Base-by-base conservation (phyloP, 1,140 invertebrate species). In the Bilobella aurantiaca region DNA sequence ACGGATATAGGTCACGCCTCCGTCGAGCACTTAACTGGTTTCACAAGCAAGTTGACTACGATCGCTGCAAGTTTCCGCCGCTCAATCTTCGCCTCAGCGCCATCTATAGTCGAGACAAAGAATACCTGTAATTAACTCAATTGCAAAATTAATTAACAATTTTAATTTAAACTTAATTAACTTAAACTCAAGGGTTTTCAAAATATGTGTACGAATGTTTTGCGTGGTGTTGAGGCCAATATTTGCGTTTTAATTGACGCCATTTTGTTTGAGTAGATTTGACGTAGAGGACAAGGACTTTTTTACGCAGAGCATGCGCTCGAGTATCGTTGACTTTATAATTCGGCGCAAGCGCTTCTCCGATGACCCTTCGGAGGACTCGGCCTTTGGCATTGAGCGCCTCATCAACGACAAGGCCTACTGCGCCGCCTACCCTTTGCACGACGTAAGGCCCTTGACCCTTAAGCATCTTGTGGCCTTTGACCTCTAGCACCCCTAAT, bases 261-360 rank as follows among this genome's bases (percentile, higher is more conserved):
- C 5, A 5, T 5, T 66, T 58, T 56, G 25, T 12, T 69, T 57
- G 34, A 12, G 2, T 73, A 92, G 90, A 75, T 96, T 95, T 78
- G 89, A 94, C 75, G 83, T 88, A 23, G 79, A 85, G 57, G 81
- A 86, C 1, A 82, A 86, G 23, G 86, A 87, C 58, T 96, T 96
- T 77, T 96, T 96, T 77, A 88, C 87, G 14, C 83, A 88, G 1
- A 25, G 58, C 0, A 87, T 92, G 63, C 83, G 90, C 49, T 90
- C 91, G 27, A 81, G 90, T 59, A 90, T 97, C 59, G 86, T 94
- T 0, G 90, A 96, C 76, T 96, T 94, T 76, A 93, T 96, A 72
- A 79, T 96, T 66, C 87, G 93, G 75, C 81, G 93, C 37, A 91
- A 93, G 76, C 83, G 84, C 72, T 96, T 91, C 76, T 82, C 84